These are phyloP conservation scores for Jaculus jaculus DNA, from an alignment of 2,113 vertebrate genomes.

Conservation along the genomic window DNA sequence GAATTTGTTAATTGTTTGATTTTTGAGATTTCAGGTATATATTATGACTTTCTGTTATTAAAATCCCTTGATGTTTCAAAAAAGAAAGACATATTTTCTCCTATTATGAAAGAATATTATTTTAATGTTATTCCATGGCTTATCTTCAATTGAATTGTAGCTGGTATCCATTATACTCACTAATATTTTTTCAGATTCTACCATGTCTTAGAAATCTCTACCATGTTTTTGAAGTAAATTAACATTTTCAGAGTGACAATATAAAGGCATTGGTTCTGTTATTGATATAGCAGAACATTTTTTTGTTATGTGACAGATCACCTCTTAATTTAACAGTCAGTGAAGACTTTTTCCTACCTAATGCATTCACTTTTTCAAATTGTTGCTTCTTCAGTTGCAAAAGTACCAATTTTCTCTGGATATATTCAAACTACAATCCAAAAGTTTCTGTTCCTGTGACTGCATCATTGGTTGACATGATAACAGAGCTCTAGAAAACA, in stretches of 20 bases:
- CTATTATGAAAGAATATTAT: not conserved
- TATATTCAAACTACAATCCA: not conserved
- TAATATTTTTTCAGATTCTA: not conserved
- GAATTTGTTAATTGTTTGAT: not conserved
- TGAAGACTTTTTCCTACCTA: not conserved
- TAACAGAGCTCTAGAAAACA: not conserved
- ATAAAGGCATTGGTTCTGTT: not conserved
- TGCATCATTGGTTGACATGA: not conserved
- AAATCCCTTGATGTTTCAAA: not conserved
- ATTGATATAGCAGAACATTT: not conserved
- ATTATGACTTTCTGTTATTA: not conserved
- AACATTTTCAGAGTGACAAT: conserved; percentile 23
- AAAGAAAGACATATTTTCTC: not conserved
- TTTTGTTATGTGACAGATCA: not conserved
- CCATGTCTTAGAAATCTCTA: not conserved
- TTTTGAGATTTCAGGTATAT: not conserved
- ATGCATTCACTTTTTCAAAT: not conserved
- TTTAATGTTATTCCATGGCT: not conserved
- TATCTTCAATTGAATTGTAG: not conserved
- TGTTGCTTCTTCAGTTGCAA: not conserved
- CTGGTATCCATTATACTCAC: not conserved
- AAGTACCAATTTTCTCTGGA: not conserved
- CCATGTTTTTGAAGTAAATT: not conserved
- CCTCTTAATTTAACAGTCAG: conserved; percentile 3
- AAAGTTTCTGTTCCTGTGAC: not conserved